These are phyloP conservation scores for Oreochromis niloticus DNA, from an alignment of 2,113 vertebrate genomes.

Conservation along the genomic window DNA sequence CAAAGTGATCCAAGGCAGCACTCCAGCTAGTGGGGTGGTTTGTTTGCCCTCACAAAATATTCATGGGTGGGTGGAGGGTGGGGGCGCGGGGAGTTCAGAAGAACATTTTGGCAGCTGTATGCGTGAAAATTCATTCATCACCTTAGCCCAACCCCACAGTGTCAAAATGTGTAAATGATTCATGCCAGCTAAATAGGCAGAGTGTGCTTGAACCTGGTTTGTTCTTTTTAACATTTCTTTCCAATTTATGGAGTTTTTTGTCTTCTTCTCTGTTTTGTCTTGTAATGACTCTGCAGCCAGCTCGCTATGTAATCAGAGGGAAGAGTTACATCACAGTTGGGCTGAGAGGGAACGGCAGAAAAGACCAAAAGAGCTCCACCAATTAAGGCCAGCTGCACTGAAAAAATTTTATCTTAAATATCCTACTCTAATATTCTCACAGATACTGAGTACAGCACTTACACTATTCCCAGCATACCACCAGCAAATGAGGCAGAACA, in stretches of 20 bases:
- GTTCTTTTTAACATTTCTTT: background rate
- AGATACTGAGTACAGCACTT: background rate
- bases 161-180: constrained; percentile 37
- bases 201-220: background rate
- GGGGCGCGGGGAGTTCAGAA: background rate
- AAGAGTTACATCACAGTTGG: background rate
- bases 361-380: background rate
- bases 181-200: background rate
- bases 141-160: background rate
- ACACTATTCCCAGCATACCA: background rate
- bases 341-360: background rate
- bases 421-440: background rate
- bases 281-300: background rate
- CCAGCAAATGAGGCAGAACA: background rate
- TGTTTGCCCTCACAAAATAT: constrained; percentile 38
- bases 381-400: background rate
- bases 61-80: background rate
- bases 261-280: background rate
- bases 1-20: constrained; percentile 39
- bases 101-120: constrained; percentile 40
- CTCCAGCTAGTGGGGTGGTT: constrained; percentile 24
- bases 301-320: background rate
- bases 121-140: constrained; percentile 39
- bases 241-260: background rate
- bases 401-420: background rate